Evolutionary conservation across 2,113 vertebrate species (phyloP).

Genomic region (Bubo scandiacus): DNA sequence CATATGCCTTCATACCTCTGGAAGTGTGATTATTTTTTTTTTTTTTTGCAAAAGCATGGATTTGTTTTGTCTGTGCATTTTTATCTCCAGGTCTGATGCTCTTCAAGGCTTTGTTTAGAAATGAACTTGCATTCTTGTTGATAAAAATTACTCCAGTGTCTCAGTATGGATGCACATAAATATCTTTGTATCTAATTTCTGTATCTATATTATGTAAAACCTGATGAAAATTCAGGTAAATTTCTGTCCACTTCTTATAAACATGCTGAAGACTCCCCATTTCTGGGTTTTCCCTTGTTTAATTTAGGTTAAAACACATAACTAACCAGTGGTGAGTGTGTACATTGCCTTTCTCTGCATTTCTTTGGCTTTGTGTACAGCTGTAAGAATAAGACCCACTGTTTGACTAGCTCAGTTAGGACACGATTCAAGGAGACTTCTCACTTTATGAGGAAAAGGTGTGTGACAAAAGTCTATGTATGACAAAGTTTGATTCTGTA

Average conservation of each 20-base stretch:
- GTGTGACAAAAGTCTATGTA: neutral
- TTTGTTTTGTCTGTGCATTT: neutral
- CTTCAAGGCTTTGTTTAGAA: neutral
- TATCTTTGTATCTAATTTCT: neutral
- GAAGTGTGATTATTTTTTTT: neutral
- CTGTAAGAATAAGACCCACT: neutral
- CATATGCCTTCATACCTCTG: neutral
- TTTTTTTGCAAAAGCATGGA: neutral
- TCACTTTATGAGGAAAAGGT: neutral
- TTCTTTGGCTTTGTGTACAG: neutral
- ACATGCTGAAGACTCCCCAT: neutral
- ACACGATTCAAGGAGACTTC: neutral
- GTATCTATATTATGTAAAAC: neutral
- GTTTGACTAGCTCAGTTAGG: neutral
- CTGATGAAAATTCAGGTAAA: neutral
- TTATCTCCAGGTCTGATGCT: neutral
- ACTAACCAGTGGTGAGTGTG: neutral
- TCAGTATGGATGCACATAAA: neutral
- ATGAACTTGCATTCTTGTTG: neutral
- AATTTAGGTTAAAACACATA: neutral
- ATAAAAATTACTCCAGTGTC: neutral
- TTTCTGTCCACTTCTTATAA: neutral
- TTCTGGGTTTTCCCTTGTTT: neutral
- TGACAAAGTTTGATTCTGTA: neutral
- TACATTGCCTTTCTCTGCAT: neutral